Conservation (phyloP, 1,140 invertebrate genomes). For the Hyles vespertilio region DNA sequence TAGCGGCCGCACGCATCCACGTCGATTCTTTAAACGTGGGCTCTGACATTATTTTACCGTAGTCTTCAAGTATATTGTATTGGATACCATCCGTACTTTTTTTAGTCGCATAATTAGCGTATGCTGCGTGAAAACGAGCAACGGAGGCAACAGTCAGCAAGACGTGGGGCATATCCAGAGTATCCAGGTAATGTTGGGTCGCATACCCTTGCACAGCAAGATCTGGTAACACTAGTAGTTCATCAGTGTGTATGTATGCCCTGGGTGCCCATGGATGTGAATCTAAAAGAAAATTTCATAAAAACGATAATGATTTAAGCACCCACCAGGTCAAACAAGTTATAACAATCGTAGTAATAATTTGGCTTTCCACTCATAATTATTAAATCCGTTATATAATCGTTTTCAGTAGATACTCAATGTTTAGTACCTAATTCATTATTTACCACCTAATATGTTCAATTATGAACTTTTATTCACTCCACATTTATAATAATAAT, state of each 20-base stretch:
- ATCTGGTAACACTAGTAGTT: constrained; percentile 48
- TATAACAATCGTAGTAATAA: too few species aligned
- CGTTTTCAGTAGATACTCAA: too few species aligned
- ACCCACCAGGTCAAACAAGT: not conserved
- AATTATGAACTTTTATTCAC: too few species aligned
- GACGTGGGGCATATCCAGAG: constrained; percentile 38
- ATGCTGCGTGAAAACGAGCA: constrained; percentile 55
- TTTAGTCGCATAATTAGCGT: constrained; percentile 40
- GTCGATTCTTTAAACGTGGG: constrained; percentile 36
- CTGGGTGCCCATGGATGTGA: constrained; percentile 37
- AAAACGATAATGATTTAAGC: not conserved
- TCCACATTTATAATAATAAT: too few species aligned
- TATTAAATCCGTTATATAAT: too few species aligned
- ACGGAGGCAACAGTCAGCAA: constrained; percentile 26
- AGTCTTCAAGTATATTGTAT: constrained; percentile 29
- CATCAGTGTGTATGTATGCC: constrained; percentile 42
- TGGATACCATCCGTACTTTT: constrained; percentile 15
- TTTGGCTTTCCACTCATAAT: too few species aligned
- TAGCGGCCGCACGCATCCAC: constrained; percentile 42
- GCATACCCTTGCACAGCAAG: constrained; percentile 38
- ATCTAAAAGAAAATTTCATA: constrained; percentile 27
- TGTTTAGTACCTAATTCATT: too few species aligned
- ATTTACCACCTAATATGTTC: too few species aligned
- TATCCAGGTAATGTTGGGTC: constrained; percentile 20
- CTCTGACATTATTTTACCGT: constrained; percentile 32